Conservation (phyloP, 2,797 vertebrate species). For the Numenius phaeopus region DNA sequence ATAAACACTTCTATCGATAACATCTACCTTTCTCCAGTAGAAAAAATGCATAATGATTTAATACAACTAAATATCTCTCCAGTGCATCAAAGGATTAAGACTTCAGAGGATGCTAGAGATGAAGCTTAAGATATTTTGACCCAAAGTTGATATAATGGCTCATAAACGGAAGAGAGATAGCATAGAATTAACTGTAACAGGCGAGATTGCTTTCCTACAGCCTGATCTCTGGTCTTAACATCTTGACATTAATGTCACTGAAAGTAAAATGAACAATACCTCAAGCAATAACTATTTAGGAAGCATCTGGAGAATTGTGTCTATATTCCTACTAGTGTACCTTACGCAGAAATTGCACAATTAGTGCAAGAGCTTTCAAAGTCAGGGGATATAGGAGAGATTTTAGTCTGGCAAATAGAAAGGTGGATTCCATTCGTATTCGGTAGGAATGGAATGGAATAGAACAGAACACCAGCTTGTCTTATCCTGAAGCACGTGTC, state of each 20-base stretch:
- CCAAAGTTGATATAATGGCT: constrained; percentile 11
- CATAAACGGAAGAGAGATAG: background rate
- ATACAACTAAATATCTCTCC: background rate
- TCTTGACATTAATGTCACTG: constrained; percentile 1
- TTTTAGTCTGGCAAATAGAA: background rate
- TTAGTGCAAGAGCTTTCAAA: background rate
- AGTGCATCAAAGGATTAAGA: constrained; percentile 33
- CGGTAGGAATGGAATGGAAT: background rate
- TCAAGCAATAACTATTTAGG: background rate
- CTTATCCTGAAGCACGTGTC: background rate
- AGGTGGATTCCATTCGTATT: background rate
- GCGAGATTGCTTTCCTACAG: constrained; percentile 3
- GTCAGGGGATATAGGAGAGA: background rate
- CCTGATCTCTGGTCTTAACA: constrained; percentile 5
- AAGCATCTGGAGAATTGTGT: background rate
- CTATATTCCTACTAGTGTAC: background rate
- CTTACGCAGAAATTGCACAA: background rate
- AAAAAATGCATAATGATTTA: background rate
- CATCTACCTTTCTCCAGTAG: background rate
- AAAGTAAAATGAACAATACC: background rate
- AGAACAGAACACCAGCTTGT: background rate
- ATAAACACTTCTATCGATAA: background rate
- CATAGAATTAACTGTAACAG: constrained; percentile 15
- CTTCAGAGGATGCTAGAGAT: constrained; percentile 26
- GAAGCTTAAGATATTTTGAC: background rate